phyloP scores from a whole-genome alignment of 2,797 vertebrate species.

The Presbytis comata region DNA sequence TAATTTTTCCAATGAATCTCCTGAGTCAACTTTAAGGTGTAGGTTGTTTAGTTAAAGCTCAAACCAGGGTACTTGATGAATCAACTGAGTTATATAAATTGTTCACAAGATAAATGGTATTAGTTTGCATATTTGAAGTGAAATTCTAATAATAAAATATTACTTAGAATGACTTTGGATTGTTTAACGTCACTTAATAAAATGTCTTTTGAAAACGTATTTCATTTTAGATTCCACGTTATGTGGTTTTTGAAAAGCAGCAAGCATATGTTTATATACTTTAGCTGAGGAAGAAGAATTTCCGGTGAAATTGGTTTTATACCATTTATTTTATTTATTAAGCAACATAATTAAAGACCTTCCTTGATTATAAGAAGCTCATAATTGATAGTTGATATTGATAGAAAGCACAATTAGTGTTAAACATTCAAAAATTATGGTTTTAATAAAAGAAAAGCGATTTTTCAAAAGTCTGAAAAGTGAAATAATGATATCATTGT shows the following conservation, averaged over 20 bases:
- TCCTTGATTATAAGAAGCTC: not conserved
- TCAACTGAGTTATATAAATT: not conserved
- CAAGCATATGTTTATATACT: not conserved
- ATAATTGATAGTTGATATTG: not conserved
- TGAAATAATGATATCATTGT: not conserved
- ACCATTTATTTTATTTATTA: conserved; percentile 8
- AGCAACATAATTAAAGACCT: not conserved
- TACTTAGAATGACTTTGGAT: not conserved
- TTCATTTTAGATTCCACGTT: not conserved
- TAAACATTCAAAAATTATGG: not conserved
- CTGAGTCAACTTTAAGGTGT: not conserved
- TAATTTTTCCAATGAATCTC: not conserved
- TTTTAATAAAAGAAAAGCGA: not conserved
- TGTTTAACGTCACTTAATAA: not conserved
- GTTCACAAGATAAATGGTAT: not conserved
- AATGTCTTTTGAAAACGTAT: not conserved
- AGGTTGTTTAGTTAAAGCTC: not conserved
- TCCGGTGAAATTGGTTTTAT: not conserved
- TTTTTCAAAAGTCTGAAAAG: conserved; percentile 15
- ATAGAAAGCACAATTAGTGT: not conserved
- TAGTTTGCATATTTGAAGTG: not conserved
- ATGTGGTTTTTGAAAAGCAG: not conserved
- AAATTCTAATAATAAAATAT: not conserved
- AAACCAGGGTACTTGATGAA: not conserved
- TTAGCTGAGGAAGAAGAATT: not conserved